Evolutionary conservation across 2,888 invertebrate species (phyloP).

Genomic region (Cordilura impudica): DNA sequence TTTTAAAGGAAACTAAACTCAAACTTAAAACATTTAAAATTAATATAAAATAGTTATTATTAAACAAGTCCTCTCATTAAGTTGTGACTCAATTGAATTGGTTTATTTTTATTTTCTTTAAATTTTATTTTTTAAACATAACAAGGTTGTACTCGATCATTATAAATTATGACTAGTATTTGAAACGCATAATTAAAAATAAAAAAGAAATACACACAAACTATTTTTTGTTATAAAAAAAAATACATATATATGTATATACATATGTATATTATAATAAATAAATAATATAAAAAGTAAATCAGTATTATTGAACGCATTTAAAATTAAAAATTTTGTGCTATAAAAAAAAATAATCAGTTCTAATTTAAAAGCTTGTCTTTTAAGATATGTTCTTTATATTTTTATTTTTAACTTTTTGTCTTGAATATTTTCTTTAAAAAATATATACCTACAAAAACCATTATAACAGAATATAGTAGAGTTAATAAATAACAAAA

Average conservation of each 20-base stretch:
- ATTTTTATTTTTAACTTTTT: neutral
- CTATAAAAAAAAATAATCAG: neutral
- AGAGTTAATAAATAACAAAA: constrained; percentile 23
- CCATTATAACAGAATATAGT: constrained; percentile 24
- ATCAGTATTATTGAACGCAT: constrained; percentile 51
- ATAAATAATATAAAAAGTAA: constrained; percentile 12
- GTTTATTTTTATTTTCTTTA: neutral
- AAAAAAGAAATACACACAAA: neutral
- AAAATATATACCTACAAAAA: constrained; percentile 11
- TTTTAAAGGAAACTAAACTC: neutral
- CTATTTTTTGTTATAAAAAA: neutral
- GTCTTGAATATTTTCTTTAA: constrained; percentile 3
- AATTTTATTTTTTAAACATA: constrained; percentile 4
- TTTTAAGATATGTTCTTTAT: neutral
- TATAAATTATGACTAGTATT: constrained; percentile 23
- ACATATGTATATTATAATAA: too few species aligned
- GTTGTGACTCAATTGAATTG: constrained; percentile 33
- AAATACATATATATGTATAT: too few species aligned
- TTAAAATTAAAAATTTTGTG: constrained; percentile 27
- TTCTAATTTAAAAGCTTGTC: neutral
- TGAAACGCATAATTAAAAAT: constrained; percentile 39
- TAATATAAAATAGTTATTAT: neutral
- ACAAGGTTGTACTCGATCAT: constrained; percentile 48
- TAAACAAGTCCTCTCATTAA: constrained; percentile 5
- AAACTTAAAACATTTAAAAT: neutral